Evolutionary conservation across 2,797 vertebrate species (phyloP).

Genomic region (Sebastes hubbsi): DNA sequence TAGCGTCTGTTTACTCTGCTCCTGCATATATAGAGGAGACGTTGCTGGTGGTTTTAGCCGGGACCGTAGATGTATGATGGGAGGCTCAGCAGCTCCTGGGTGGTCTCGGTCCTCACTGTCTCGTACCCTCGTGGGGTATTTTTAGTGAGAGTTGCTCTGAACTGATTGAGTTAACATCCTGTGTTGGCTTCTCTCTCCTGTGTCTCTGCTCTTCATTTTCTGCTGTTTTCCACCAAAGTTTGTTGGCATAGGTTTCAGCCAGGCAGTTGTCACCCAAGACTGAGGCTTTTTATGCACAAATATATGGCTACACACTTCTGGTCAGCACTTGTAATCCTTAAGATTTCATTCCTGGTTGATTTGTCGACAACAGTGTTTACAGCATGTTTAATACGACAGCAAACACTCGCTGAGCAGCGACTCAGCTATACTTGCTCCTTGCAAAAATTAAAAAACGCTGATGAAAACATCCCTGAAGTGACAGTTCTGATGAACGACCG

Average conservation of each 20-base stretch:
- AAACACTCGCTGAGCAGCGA: not conserved
- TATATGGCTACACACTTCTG: not conserved
- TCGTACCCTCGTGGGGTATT: constrained; percentile 67
- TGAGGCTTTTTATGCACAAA: not conserved
- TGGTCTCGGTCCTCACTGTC: constrained; percentile 71
- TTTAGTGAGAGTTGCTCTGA: constrained; percentile 65
- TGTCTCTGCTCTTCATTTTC: constrained; percentile 10
- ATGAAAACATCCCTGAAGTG: not conserved
- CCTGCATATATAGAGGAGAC: constrained; percentile 5
- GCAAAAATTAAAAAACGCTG: not conserved
- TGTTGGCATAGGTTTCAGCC: not conserved
- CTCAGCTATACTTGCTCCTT: not conserved
- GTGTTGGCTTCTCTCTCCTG: constrained; percentile 54
- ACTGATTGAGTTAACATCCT: constrained; percentile 76
- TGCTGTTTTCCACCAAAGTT: not conserved
- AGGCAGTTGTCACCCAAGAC: not conserved
- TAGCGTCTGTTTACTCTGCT: constrained; percentile 18
- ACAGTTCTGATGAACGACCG: not conserved
- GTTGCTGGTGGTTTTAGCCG: constrained; percentile 21
- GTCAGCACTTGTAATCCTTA: not conserved
- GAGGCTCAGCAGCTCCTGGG: constrained; percentile 63
- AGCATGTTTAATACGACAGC: not conserved
- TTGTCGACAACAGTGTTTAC: not conserved
- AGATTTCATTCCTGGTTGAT: not conserved
- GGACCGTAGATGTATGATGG: constrained; percentile 45